phyloP scores from a whole-genome alignment of 2,888 invertebrate species.

The Blastobasis adustella region DNA sequence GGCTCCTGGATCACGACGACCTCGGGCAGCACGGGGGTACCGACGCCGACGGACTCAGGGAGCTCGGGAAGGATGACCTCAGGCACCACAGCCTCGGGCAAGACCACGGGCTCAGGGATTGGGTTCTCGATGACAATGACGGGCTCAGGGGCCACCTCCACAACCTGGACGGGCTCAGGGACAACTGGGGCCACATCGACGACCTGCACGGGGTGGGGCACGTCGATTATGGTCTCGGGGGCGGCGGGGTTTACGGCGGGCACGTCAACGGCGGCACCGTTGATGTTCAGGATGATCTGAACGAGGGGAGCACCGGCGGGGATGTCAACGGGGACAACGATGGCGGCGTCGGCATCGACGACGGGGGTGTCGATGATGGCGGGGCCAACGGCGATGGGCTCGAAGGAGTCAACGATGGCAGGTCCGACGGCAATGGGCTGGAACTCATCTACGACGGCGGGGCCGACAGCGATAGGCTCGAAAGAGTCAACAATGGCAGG shows the following conservation, averaged over 20 bases:
- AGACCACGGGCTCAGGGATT: neutral
- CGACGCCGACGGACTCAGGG: no score
- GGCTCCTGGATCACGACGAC: neutral
- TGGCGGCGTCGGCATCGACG: conserved; percentile 18
- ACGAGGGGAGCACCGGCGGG: no score
- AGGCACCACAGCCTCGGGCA: neutral
- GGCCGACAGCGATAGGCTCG: conserved; percentile 7
- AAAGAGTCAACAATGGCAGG: no score
- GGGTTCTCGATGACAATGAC: neutral
- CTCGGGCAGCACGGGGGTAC: neutral
- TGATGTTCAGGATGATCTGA: no score
- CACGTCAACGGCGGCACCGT: no score
- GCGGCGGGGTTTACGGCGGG: conserved; percentile 3
- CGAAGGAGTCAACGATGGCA: conserved; percentile 1
- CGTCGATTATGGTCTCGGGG: conserved; percentile 13
- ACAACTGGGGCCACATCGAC: conserved; percentile 13
- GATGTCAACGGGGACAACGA: conserved; percentile 8
- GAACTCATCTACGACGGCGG: conserved; percentile 8
- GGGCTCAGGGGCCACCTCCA: neutral
- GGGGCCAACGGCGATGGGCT: conserved; percentile 12
- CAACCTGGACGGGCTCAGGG: neutral
- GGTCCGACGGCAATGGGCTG: conserved; percentile 2
- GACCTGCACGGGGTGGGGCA: conserved; percentile 42
- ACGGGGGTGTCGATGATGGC: conserved; percentile 16
- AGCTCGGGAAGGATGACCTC: no score